Evolutionary conservation across 2,113 vertebrate species (phyloP).

Genomic region (Ophthalmolycus amberensis): DNA sequence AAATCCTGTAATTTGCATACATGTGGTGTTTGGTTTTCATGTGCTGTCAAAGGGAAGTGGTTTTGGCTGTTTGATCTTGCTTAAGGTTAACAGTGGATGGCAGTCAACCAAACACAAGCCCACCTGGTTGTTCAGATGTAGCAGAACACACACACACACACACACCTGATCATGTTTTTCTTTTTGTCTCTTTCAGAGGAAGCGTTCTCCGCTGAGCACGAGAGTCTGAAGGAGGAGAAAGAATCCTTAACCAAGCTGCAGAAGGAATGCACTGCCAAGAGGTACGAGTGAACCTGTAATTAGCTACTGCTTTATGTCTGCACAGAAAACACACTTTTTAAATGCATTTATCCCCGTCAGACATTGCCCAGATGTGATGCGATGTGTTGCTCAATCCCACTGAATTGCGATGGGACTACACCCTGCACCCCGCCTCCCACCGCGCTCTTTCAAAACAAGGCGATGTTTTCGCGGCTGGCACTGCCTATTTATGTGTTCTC

Average conservation of each 20-base stretch:
- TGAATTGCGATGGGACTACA: conserved; percentile 26
- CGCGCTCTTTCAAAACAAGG: conserved; percentile 47
- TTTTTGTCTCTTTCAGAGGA: conserved; percentile 85
- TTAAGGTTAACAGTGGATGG: conserved; percentile 48
- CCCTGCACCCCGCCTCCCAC: conserved; percentile 30
- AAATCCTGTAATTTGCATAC: conserved; percentile 71
- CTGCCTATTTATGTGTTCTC: conserved; percentile 48
- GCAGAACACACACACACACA: conserved; percentile 20
- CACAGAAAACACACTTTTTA: conserved; percentile 16
- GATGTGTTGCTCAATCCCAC: conserved; percentile 4
- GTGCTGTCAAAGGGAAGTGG: conserved; percentile 75
- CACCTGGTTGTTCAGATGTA: conserved; percentile 69
- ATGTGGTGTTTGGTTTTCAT: conserved; percentile 70
- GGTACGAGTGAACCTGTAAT: conserved; percentile 83
- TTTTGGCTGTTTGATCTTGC: conserved; percentile 65
- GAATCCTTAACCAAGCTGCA: conserved; percentile 88
- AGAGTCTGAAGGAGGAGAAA: conserved; percentile 88
- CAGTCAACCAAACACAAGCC: conserved; percentile 55
- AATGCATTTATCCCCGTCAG: conserved; percentile 30
- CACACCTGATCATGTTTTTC: conserved; percentile 66
- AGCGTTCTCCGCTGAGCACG: conserved; percentile 85
- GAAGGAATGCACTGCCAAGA: conserved; percentile 96
- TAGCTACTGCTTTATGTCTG: conserved; percentile 53
- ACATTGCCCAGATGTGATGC: conserved; percentile 38
- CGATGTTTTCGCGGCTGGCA: conserved; percentile 33